Percentiles rank a stretch among this genome's conserved stretches.
Conservation (phyloP, 2,797 vertebrate species). For the Parauchenoglanis ngamensis region DNA sequence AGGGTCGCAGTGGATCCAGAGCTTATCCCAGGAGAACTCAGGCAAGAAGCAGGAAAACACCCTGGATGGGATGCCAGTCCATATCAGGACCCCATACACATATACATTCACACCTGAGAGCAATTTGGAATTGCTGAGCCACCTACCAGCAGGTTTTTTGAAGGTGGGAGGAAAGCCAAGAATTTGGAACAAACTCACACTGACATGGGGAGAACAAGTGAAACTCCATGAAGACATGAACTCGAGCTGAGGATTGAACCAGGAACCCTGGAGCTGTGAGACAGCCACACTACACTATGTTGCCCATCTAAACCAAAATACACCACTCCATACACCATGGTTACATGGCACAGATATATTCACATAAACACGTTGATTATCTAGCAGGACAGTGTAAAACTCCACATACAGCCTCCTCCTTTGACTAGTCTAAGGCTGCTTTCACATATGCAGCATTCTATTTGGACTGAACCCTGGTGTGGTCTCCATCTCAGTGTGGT, state of each 20-base stretch:
- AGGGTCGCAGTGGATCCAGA: neutral
- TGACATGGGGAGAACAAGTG: neutral
- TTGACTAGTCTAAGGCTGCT: neutral
- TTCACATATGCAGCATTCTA: neutral
- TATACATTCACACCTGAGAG: neutral
- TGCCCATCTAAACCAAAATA: neutral
- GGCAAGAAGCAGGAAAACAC: neutral
- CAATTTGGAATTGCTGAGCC: neutral
- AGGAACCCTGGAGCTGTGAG: neutral
- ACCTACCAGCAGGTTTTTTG: neutral
- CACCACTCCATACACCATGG: neutral
- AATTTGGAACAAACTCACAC: neutral
- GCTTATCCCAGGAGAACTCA: neutral
- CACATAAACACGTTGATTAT: neutral
- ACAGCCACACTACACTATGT: neutral
- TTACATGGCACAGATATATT: neutral
- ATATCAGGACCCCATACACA: neutral
- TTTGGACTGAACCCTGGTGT: conserved; percentile 15
- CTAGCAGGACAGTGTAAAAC: neutral
- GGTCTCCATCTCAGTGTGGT: conserved; percentile 4
- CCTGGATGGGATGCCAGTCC: neutral
- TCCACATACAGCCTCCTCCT: neutral
- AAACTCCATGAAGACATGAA: neutral
- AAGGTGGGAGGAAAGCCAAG: neutral
- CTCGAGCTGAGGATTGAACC: neutral